These are phyloP conservation scores for Hyles lineata DNA, from an alignment of 2,888 invertebrate genomes.

Conservation along the genomic window DNA sequence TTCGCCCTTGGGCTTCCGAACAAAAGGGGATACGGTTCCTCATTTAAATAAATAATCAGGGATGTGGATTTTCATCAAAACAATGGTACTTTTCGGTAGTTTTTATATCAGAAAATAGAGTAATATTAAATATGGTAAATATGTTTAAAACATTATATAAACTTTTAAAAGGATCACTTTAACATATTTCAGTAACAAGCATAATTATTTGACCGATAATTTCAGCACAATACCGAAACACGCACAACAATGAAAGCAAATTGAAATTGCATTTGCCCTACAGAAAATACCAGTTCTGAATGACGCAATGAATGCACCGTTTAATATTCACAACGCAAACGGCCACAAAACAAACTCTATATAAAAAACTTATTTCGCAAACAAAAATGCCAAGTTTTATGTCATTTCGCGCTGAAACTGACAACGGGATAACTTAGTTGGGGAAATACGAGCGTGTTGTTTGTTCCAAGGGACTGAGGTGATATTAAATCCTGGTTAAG, in stretches of 20 bases:
- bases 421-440: constrained; percentile 4
- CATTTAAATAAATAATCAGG: not conserved
- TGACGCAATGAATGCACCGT: not conserved
- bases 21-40: not conserved
- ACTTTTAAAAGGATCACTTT: too few relatives aligned
- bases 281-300: not conserved
- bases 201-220: too few relatives aligned
- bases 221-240: too few relatives aligned
- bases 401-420: constrained; percentile 24
- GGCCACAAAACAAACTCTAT: not conserved
- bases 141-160: too few relatives aligned
- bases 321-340: constrained; percentile 5
- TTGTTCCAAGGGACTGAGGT: not conserved
- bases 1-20: constrained; percentile 18
- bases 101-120: too few relatives aligned
- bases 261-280: not conserved
- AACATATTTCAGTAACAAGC: too few relatives aligned
- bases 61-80: too few relatives aligned
- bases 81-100: too few relatives aligned
- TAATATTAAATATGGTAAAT: too few relatives aligned
- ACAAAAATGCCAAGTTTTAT: constrained; percentile 20
- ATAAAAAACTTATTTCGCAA: not conserved
- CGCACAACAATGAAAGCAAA: not conserved
- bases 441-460: constrained; percentile 25
- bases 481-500: not conserved